phyloP scores from a whole-genome alignment of 2,888 invertebrate species.

The Acronicta psi region DNA sequence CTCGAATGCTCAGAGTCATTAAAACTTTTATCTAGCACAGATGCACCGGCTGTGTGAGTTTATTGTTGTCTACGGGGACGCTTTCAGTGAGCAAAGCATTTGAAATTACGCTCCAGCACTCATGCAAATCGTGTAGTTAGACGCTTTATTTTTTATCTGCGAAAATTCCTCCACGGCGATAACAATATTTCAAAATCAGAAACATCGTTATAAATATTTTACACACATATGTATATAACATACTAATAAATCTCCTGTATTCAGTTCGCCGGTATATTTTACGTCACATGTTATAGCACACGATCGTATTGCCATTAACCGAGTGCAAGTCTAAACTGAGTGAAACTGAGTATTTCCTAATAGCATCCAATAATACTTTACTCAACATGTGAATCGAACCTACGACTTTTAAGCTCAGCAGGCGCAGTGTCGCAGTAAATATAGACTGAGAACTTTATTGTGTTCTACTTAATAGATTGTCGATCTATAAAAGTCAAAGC shows the following conservation, averaged over 20 bases:
- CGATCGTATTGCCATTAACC: too few species aligned
- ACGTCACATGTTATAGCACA: too few species aligned
- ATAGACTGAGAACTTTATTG: too few species aligned
- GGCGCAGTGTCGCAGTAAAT: too few species aligned
- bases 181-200: conserved; percentile 1
- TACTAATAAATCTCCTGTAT: too few species aligned
- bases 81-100: conserved; percentile 69
- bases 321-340: too few species aligned
- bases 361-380: too few species aligned
- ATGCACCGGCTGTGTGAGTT: conserved; percentile 71
- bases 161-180: conserved; percentile 12
- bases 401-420: too few species aligned
- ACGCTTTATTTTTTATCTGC: conserved; percentile 37
- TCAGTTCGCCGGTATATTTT: too few species aligned
- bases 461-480: not conserved
- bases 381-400: too few species aligned
- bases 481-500: conserved; percentile 24
- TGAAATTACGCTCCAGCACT: conserved; percentile 66
- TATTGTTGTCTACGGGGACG: conserved; percentile 72
- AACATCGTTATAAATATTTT: not conserved
- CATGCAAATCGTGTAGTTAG: conserved; percentile 60
- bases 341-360: too few species aligned
- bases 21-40: conserved; percentile 78
- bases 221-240: not conserved
- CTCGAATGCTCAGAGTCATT: conserved; percentile 73